Conservation (phyloP, 2,888 invertebrate genomes). For the Iphiclides podalirius region DNA sequence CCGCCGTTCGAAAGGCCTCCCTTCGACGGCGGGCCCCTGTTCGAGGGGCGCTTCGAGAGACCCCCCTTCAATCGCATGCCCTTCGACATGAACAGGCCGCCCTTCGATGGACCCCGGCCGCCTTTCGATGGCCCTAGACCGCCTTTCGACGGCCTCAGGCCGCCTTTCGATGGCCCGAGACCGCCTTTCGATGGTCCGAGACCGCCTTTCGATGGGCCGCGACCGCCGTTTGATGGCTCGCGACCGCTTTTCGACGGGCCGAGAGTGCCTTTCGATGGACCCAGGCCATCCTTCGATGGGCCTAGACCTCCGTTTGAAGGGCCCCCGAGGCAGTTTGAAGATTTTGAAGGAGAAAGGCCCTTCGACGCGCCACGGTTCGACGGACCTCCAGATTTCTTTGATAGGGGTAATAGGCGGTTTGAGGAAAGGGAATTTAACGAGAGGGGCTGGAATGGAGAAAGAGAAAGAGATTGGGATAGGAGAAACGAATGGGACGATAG, state of each 20-base stretch:
- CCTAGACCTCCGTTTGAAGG: slow-evolving; percentile 38
- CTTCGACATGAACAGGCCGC: slow-evolving; percentile 47
- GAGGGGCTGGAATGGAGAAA: slow-evolving; percentile 57
- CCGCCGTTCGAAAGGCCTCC: slow-evolving; percentile 51
- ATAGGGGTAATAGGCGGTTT: slow-evolving; percentile 60
- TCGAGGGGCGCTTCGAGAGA: slow-evolving; percentile 39
- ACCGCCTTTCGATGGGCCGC: slow-evolving; percentile 44
- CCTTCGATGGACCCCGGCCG: slow-evolving; percentile 48
- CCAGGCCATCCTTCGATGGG: slow-evolving; percentile 39
- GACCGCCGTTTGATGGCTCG: slow-evolving; percentile 56
- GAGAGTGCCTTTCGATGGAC: slow-evolving; percentile 42
- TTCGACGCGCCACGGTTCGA: slow-evolving; percentile 41
- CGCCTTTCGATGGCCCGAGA: slow-evolving; percentile 43
- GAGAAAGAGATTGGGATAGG: slow-evolving; percentile 49
- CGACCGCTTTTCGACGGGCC: slow-evolving; percentile 44
- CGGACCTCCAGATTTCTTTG: slow-evolving; percentile 65
- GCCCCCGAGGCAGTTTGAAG: too few relatives aligned
- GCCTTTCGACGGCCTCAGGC: slow-evolving; percentile 48
- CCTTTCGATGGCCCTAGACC: slow-evolving; percentile 49
- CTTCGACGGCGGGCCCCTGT: slow-evolving; percentile 43
- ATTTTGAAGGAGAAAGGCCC: slow-evolving; percentile 31
- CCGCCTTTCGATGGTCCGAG: slow-evolving; percentile 44
- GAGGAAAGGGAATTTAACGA: slow-evolving; percentile 54
- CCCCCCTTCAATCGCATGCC: slow-evolving; percentile 51
- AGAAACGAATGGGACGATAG: slow-evolving; percentile 55